Evolutionary conservation across 2,113 vertebrate species (phyloP).

Genomic region (Sander lucioperca): DNA sequence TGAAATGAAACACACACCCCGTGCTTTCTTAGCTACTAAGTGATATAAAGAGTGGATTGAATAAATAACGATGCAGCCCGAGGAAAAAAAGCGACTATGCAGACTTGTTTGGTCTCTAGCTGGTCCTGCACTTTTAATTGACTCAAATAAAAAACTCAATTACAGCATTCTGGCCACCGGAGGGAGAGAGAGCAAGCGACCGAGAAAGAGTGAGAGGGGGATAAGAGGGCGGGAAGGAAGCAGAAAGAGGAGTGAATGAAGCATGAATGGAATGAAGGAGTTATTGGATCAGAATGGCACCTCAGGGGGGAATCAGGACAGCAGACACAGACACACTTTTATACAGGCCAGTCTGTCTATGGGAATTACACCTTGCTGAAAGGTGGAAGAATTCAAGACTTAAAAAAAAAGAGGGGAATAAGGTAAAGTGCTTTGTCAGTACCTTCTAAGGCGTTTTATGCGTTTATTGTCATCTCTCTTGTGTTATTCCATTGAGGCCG

Average conservation of each 20-base stretch:
- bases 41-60: conserved; percentile 75
- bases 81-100: conserved; percentile 59
- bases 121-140: conserved; percentile 81
- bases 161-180: conserved; percentile 79
- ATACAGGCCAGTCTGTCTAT: conserved; percentile 69
- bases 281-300: conserved; percentile 82
- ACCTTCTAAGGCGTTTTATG: conserved; percentile 50
- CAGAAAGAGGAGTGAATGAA: conserved; percentile 60
- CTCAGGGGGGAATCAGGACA: conserved; percentile 70
- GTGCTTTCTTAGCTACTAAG: conserved; percentile 72
- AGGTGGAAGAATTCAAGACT: conserved; percentile 34
- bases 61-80: conserved; percentile 72
- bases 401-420: conserved; percentile 30
- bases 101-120: conserved; percentile 79
- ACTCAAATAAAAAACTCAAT: conserved; percentile 84
- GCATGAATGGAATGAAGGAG: conserved; percentile 72
- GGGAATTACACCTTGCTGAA: conserved; percentile 69
- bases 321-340: conserved; percentile 72
- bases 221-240: conserved; percentile 23
- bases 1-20: conserved; percentile 78
- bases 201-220: conserved; percentile 12
- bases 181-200: conserved; percentile 62
- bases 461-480: conserved; percentile 65
- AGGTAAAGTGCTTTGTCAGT: conserved; percentile 38
- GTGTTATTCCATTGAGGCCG: conserved; percentile 43